Percentiles rank a stretch among this genome's conserved stretches.
These are phyloP conservation scores for Mormyrus lacerda DNA, from an alignment of 2,113 vertebrate genomes.

Conservation along the genomic window DNA sequence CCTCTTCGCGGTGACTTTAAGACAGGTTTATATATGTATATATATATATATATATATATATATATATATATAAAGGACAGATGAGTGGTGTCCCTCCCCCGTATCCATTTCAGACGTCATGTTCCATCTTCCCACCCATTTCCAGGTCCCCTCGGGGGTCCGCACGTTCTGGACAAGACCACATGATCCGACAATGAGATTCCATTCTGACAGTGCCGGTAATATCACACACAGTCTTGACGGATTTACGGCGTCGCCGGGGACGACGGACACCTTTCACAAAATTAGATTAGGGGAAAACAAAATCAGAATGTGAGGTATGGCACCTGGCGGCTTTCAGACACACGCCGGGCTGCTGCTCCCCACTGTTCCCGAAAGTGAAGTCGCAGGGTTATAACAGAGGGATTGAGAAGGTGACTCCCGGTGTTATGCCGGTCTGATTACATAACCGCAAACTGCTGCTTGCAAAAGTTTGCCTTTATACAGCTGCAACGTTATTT, in stretches of 20 bases:
- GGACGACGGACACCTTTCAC: neutral
- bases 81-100: neutral
- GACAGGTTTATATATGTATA: too few relatives aligned
- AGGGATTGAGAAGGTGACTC: neutral
- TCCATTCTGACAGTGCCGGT: neutral
- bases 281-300: neutral
- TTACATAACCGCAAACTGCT: neutral
- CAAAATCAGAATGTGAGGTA: neutral
- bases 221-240: neutral
- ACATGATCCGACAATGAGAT: neutral
- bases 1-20: conserved; percentile 18
- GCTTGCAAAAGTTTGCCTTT: neutral
- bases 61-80: too few relatives aligned
- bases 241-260: neutral
- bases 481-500: neutral
- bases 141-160: neutral
- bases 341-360: neutral
- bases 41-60: too few relatives aligned
- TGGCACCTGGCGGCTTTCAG: neutral
- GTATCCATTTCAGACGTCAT: neutral
- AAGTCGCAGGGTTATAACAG: neutral
- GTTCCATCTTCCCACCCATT: neutral
- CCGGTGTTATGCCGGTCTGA: neutral
- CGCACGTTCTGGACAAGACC: neutral
- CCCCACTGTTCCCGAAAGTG: neutral